Conservation (phyloP, 1,140 invertebrate genomes). For the Zaprionus davidi region DNA sequence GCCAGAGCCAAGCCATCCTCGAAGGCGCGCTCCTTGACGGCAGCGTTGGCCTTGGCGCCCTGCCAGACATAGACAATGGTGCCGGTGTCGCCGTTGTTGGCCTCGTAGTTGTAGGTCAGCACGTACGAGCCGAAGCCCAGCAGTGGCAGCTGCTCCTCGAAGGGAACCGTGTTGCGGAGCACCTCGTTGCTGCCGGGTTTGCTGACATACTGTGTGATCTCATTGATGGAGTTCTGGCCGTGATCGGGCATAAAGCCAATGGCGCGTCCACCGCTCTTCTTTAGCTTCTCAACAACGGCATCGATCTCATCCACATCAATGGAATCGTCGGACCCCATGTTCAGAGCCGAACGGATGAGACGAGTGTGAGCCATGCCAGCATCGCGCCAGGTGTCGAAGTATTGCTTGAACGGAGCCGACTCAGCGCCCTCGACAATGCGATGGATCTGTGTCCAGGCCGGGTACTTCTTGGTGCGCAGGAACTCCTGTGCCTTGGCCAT, state of each 20-base stretch:
- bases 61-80: constrained; percentile 91
- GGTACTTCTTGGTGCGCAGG: constrained; percentile 89
- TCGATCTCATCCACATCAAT: constrained; percentile 75
- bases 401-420: constrained; percentile 91
- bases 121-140: constrained; percentile 92
- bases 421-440: constrained; percentile 90
- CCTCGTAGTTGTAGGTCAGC: constrained; percentile 89
- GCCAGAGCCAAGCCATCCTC: constrained; percentile 87
- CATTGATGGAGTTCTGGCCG: constrained; percentile 84
- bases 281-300: constrained; percentile 70
- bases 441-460: constrained; percentile 90
- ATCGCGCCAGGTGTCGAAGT: constrained; percentile 91
- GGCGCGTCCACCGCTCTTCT: constrained; percentile 85
- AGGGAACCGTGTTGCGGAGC: constrained; percentile 85
- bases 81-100: constrained; percentile 84
- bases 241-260: constrained; percentile 90
- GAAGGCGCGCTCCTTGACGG: constrained; percentile 85
- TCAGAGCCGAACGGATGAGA: constrained; percentile 85
- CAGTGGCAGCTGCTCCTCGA: constrained; percentile 87
- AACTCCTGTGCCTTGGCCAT: constrained; percentile 91
- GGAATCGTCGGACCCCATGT: constrained; percentile 73
- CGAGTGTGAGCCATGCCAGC: constrained; percentile 86
- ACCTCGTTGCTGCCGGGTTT: constrained; percentile 56
- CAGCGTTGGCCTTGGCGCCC: constrained; percentile 59
- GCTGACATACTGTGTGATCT: constrained; percentile 69